These are phyloP conservation scores for Myiagra hebetior DNA, from an alignment of 2,113 vertebrate genomes.

Conservation along the genomic window DNA sequence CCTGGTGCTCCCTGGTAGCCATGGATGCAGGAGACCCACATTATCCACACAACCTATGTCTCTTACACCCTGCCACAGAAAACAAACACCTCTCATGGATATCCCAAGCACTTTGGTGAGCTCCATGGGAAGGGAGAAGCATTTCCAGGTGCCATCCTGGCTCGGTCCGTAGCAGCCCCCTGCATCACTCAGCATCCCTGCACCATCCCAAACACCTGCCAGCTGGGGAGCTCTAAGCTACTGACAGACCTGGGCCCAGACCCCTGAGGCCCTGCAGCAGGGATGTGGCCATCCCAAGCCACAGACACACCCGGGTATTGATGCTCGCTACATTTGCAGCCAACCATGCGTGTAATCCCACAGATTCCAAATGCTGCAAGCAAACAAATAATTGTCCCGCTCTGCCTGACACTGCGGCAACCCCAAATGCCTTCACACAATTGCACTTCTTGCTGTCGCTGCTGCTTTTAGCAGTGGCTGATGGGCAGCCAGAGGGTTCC, in stretches of 20 bases:
- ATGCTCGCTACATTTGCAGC: not conserved
- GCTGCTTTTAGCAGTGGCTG: not conserved
- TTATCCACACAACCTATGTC: rapidly evolving
- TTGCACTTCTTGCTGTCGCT: not conserved
- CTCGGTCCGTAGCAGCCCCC: not conserved
- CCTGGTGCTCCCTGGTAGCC: not conserved
- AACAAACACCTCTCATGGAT: not conserved
- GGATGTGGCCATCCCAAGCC: not conserved
- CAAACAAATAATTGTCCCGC: not conserved
- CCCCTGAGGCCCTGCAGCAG: not conserved
- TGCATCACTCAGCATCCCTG: not conserved
- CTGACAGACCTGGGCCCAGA: not conserved
- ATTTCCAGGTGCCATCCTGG: not conserved
- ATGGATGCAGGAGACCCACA: not conserved
- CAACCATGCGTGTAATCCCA: not conserved
- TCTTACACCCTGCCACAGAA: not conserved
- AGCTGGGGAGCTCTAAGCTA: not conserved
- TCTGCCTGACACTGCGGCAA: not conserved
- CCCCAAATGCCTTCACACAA: not conserved
- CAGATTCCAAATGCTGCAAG: not conserved
- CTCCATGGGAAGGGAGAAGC: not conserved
- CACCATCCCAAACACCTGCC: not conserved
- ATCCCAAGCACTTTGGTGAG: not conserved
- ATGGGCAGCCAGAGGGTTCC: not conserved
- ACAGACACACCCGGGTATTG: not conserved